A percentile compares a stretch with the other conserved stretches of the same genome.
These are phyloP conservation scores for Macrosteles quadrilineatus DNA, from an alignment of 1,140 invertebrate genomes.

Conservation along the genomic window DNA sequence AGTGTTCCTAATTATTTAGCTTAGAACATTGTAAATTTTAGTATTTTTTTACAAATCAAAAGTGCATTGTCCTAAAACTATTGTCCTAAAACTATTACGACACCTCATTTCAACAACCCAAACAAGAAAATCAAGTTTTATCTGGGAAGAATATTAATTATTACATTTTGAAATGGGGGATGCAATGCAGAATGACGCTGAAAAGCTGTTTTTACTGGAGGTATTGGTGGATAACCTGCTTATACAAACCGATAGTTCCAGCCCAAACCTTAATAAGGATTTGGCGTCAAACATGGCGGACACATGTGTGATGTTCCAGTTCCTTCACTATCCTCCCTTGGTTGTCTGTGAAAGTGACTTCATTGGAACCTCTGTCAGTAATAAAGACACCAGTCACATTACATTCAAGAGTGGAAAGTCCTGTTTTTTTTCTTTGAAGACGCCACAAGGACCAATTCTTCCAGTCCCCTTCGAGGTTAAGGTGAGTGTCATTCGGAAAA, in stretches of 20 bases:
- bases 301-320: slow-evolving; percentile 42
- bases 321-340: slow-evolving; percentile 48
- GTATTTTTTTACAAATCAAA: no score
- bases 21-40: no score
- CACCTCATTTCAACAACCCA: no score
- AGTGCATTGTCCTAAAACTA: no score
- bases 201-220: slow-evolving; percentile 49
- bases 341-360: slow-evolving; percentile 49
- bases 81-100: no score
- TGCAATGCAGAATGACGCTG: slow-evolving; percentile 13
- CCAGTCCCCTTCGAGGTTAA: slow-evolving; percentile 48
- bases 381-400: slow-evolving; percentile 41
- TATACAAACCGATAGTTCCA: slow-evolving; percentile 46
- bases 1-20: no score
- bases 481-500: slow-evolving; percentile 44
- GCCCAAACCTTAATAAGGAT: slow-evolving; percentile 32
- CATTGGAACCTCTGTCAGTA: slow-evolving; percentile 42
- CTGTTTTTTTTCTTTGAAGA: slow-evolving; percentile 51
- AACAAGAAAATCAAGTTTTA: no score
- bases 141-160: no score
- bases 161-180: no score
- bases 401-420: slow-evolving; percentile 52
- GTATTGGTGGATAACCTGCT: slow-evolving; percentile 49
- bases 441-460: slow-evolving; percentile 42
- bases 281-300: slow-evolving; percentile 24